Evolutionary conservation across 2,888 invertebrate genomes (phyloP).

Genomic region (Zelleria hepariella): DNA sequence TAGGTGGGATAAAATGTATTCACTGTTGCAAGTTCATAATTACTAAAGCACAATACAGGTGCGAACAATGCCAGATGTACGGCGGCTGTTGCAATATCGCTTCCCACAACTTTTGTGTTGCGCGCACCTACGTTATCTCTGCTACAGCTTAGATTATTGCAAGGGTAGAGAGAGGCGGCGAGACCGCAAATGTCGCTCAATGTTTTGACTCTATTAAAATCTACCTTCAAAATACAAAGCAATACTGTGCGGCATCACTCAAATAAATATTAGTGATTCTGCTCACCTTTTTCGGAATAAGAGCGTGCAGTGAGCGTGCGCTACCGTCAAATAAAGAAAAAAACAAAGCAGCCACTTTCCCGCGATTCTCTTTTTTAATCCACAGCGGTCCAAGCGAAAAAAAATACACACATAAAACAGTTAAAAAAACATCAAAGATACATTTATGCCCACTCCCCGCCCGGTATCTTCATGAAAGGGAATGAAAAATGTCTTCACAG

Average conservation of each 20-base stretch:
- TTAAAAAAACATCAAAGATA: background rate
- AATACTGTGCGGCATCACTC: no score
- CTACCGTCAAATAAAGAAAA: no score
- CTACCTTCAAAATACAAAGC: no score
- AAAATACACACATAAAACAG: background rate
- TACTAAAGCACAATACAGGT: constrained; percentile 5
- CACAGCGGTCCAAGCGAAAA: background rate
- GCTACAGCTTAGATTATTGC: background rate
- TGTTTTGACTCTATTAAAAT: background rate
- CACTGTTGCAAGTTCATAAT: constrained; percentile 5
- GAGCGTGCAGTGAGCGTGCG: no score
- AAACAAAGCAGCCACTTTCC: no score
- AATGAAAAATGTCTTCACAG: background rate
- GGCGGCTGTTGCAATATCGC: background rate
- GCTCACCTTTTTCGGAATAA: no score
- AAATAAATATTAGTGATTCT: no score
- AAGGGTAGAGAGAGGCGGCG: background rate
- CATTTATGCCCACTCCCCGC: background rate
- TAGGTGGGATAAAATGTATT: constrained; percentile 4
- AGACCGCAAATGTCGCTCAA: background rate
- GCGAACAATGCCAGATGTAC: constrained; percentile 4
- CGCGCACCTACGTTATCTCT: background rate
- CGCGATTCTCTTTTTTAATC: background rate
- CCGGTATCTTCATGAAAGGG: background rate
- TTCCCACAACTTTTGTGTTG: constrained; percentile 1